Evolutionary conservation across 2,797 vertebrate species (phyloP).

Genomic region (Manis javanica): DNA sequence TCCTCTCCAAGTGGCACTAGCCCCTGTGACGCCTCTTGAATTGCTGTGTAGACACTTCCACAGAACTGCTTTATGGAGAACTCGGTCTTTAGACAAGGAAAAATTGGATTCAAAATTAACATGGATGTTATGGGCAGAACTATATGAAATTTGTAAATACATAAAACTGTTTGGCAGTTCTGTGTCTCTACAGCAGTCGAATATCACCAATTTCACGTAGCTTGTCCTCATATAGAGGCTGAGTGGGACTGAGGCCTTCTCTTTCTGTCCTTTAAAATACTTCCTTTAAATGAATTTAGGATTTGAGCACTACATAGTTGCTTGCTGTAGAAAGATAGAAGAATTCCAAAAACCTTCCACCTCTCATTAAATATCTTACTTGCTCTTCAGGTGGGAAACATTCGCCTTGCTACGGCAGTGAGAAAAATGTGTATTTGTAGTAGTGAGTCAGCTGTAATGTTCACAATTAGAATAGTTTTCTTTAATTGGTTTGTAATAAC

Average conservation of each 20-base stretch:
- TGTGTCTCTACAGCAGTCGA: not conserved
- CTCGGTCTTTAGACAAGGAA: not conserved
- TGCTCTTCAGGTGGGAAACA: not conserved
- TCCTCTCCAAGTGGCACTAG: not conserved
- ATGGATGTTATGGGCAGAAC: not conserved
- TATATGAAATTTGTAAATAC: not conserved
- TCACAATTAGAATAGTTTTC: slow-evolving; percentile 6
- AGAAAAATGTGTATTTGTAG: not conserved
- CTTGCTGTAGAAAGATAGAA: not conserved
- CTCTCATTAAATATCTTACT: not conserved
- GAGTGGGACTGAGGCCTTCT: not conserved
- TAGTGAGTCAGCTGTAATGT: not conserved
- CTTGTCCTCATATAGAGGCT: not conserved
- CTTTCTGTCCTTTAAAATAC: not conserved
- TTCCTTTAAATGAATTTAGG: not conserved
- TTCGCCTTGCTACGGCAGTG: not conserved
- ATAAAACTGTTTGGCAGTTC: not conserved
- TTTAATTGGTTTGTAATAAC: slow-evolving; percentile 49
- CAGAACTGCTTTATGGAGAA: not conserved
- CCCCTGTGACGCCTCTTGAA: not conserved
- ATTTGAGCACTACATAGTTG: not conserved
- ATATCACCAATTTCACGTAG: not conserved
- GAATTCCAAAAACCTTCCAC: not conserved
- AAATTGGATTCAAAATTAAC: not conserved
- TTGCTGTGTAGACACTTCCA: not conserved